Conservation (phyloP, 2,888 invertebrate species). For the Digitonthophagus gazella region DNA sequence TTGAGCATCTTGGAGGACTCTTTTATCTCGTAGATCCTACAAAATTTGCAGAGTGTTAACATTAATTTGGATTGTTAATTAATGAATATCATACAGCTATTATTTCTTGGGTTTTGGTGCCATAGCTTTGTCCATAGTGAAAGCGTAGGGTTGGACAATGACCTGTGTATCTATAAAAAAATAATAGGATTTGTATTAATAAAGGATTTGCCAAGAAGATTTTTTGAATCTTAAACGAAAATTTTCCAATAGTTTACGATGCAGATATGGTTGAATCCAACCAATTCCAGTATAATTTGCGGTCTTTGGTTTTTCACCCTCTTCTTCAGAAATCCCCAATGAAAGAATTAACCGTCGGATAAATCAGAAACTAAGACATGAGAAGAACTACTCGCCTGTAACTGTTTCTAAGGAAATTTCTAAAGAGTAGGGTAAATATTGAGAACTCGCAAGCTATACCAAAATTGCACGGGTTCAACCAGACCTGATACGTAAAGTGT, state of each 20-base stretch:
- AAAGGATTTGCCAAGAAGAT: too few species aligned
- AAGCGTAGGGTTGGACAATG: conserved; percentile 72
- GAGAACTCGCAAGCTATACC: too few species aligned
- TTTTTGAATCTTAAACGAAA: too few species aligned
- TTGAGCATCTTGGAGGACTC: conserved; percentile 52
- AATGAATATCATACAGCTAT: conserved; percentile 52
- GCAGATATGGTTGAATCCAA: not conserved
- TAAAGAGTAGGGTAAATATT: too few species aligned
- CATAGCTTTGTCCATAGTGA: conserved; percentile 69
- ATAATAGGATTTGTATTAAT: not conserved
- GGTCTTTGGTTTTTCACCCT: conserved; percentile 7
- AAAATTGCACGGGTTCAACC: too few species aligned
- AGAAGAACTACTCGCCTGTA: not conserved
- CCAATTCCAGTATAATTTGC: too few species aligned
- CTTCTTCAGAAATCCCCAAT: too few species aligned
- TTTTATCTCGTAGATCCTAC: conserved; percentile 52
- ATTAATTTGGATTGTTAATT: not conserved
- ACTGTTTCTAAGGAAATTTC: too few species aligned
- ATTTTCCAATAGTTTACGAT: too few species aligned
- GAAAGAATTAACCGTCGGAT: too few species aligned
- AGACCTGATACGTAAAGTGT: too few species aligned
- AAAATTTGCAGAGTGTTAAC: not conserved
- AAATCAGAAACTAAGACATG: too few species aligned
- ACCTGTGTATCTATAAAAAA: conserved; percentile 63
- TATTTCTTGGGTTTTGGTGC: conserved; percentile 68